A percentile compares a stretch with the other conserved stretches of the same genome.
These are phyloP conservation scores for Sympetrum striolatum DNA, from an alignment of 2,888 invertebrate genomes.

Conservation along the genomic window DNA sequence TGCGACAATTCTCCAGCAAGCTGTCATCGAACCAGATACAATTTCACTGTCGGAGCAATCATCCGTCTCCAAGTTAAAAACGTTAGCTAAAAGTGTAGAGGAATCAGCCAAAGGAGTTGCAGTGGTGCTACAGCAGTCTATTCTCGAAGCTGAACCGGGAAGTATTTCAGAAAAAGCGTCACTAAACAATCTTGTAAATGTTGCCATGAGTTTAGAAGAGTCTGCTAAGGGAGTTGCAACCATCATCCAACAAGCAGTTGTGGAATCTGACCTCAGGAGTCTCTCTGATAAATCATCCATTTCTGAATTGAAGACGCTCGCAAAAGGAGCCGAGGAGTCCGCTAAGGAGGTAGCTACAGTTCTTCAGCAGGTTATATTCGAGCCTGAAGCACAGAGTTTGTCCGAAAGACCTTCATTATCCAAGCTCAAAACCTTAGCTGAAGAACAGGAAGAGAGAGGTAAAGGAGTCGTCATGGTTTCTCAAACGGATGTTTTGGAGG, in stretches of 20 bases:
- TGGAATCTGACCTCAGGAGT: constrained; percentile 58
- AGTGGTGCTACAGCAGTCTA: constrained; percentile 42
- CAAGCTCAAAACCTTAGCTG: constrained; percentile 64
- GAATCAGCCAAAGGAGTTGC: constrained; percentile 44
- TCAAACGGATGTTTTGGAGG: constrained; percentile 57
- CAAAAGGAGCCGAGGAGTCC: constrained; percentile 51
- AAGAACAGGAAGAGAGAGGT: constrained; percentile 60
- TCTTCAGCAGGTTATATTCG: constrained; percentile 36
- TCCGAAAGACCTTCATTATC: constrained; percentile 68
- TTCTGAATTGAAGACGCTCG: constrained; percentile 49
- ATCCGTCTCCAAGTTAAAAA: constrained; percentile 45
- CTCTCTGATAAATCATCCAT: constrained; percentile 44
- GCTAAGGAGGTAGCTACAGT: constrained; percentile 50
- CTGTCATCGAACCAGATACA: constrained; percentile 22
- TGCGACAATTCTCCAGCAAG: constrained; percentile 47
- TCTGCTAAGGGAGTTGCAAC: constrained; percentile 14
- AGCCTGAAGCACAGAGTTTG: constrained; percentile 58
- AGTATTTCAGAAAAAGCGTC: not conserved
- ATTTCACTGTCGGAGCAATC: constrained; percentile 59
- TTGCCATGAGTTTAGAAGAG: constrained; percentile 15
- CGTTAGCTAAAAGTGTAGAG: constrained; percentile 46
- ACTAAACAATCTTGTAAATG: not conserved
- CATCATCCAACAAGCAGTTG: constrained; percentile 48
- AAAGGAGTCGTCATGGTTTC: constrained; percentile 56
- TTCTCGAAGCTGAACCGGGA: constrained; percentile 41